A percentile compares a stretch with the other conserved stretches of the same genome.
Evolutionary conservation across 2,113 vertebrate genomes (phyloP).

Genomic region (Hippocampus comes): DNA sequence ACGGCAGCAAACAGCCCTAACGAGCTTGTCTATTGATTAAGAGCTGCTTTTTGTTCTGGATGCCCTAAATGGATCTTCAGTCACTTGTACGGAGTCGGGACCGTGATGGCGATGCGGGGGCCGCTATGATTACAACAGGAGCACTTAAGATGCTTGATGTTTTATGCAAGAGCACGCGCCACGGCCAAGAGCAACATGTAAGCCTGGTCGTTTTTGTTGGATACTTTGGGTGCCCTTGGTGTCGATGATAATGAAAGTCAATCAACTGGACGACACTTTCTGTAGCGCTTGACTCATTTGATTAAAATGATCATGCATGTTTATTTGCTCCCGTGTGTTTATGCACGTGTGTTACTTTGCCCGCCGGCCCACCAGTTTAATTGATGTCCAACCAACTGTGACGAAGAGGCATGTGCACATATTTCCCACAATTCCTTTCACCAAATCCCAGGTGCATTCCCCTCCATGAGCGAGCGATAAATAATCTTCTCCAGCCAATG

Average conservation of each 20-base stretch:
- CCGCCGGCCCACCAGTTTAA: constrained; percentile 40
- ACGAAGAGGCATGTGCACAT: constrained; percentile 49
- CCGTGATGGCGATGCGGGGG: constrained; percentile 53
- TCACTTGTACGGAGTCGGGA: constrained; percentile 54
- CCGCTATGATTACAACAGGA: constrained; percentile 61
- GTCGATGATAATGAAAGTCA: constrained; percentile 18
- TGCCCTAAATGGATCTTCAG: constrained; percentile 60
- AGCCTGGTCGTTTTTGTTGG: constrained; percentile 6
- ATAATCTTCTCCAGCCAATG: constrained; percentile 46
- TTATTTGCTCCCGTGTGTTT: constrained; percentile 17
- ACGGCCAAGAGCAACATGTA: constrained; percentile 33
- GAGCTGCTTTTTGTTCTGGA: constrained; percentile 61
- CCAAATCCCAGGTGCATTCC: constrained; percentile 31
- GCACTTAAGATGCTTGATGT: constrained; percentile 69
- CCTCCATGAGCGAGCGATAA: constrained; percentile 25
- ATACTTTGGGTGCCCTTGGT: constrained; percentile 12
- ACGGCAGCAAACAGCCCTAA: constrained; percentile 56
- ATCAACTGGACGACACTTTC: constrained; percentile 6
- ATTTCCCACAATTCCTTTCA: constrained; percentile 47
- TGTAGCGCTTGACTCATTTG: not conserved
- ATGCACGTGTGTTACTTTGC: constrained; percentile 10
- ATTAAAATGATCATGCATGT: constrained; percentile 1
- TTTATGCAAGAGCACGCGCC: constrained; percentile 60
- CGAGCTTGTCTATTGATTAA: constrained; percentile 67
- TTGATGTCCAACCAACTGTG: constrained; percentile 52